phyloP scores from a whole-genome alignment of 2,888 invertebrate genomes.

The Acrobasis repandana region DNA sequence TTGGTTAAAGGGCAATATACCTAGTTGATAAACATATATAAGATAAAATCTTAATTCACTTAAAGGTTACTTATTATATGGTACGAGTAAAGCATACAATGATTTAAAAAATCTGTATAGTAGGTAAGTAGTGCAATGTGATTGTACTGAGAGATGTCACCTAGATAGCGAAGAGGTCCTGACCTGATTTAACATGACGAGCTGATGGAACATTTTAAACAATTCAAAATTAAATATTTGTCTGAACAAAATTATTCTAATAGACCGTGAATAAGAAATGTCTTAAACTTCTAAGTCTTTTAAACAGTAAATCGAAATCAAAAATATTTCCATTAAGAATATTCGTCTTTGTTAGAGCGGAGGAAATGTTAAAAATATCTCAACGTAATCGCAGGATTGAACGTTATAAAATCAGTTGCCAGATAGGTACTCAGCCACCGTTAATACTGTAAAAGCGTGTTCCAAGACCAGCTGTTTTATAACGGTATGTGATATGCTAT shows the following conservation, averaged over 20 bases:
- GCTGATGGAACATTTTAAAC: background rate
- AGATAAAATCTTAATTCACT: no score
- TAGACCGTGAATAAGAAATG: background rate
- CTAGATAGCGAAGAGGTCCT: no score
- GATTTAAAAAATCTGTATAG: no score
- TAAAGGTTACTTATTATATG: no score
- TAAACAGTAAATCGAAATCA: background rate
- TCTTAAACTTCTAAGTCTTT: background rate
- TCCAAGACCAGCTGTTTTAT: constrained; percentile 16
- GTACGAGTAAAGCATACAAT: no score
- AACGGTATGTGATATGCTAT: constrained; percentile 15
- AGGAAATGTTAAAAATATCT: background rate
- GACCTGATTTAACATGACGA: no score
- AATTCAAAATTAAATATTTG: background rate
- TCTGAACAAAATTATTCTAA: background rate
- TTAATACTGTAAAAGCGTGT: constrained; percentile 19
- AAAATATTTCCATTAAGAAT: background rate
- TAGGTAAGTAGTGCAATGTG: no score
- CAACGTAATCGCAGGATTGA: constrained; percentile 1
- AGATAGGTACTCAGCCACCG: constrained; percentile 4
- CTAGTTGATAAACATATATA: no score
- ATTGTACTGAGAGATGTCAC: no score
- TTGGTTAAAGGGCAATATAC: no score
- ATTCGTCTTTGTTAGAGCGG: background rate
- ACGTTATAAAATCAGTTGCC: constrained; percentile 8